phyloP scores from a whole-genome alignment of 2,888 invertebrate species.

The Coelogynopora nodosa region DNA sequence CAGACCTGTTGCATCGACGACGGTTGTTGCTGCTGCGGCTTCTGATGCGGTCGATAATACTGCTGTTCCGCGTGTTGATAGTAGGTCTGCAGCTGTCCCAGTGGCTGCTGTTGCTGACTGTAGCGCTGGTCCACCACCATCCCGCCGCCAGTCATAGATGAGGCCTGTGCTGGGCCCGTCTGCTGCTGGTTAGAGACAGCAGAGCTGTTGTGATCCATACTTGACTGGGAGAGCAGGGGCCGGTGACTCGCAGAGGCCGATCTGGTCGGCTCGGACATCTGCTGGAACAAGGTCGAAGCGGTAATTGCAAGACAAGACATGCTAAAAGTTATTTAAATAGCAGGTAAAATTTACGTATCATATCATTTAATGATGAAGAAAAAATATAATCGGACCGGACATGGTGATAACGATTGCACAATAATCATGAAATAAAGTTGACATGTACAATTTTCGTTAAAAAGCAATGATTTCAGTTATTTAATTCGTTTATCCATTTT shows the following conservation, averaged over 20 bases:
- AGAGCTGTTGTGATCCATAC: not conserved
- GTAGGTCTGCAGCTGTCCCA: not conserved
- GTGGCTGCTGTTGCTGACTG: not conserved
- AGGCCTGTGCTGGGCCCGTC: no score
- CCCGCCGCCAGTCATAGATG: not conserved
- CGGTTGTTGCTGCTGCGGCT: not conserved
- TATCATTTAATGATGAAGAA: no score
- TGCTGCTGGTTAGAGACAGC: not conserved
- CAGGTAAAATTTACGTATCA: no score
- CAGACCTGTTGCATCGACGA: no score
- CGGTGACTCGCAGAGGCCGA: not conserved
- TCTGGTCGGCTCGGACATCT: not conserved
- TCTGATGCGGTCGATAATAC: not conserved
- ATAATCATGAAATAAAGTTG: no score
- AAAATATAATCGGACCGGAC: no score
- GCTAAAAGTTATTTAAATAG: no score
- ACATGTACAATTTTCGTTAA: no score
- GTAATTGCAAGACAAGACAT: not conserved
- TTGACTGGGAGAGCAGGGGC: not conserved
- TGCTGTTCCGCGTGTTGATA: constrained; percentile 14
- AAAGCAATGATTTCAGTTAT: no score
- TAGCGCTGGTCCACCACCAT: not conserved
- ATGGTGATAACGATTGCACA: no score
- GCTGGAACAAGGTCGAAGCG: not conserved
- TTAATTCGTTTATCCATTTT: no score